A percentile compares a stretch with the other conserved stretches of the same genome.
These are phyloP conservation scores for Petroica traversi DNA, from an alignment of 2,113 vertebrate genomes.

Conservation along the genomic window DNA sequence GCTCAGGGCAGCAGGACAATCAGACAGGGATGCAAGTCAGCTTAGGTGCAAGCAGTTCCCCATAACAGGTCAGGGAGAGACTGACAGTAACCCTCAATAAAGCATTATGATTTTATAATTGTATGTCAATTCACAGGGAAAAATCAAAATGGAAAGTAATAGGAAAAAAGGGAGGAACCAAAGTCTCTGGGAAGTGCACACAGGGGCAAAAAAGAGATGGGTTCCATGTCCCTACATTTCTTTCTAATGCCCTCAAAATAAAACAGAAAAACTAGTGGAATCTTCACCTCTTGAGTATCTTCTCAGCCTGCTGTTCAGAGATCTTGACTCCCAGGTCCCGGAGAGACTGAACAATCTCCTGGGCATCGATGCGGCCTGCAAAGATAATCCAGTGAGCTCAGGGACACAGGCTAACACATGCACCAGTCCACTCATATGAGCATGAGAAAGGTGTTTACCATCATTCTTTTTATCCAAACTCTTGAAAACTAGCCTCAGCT, in stretches of 20 bases:
- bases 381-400: neutral
- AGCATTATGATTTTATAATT: neutral
- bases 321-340: constrained; percentile 93
- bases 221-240: neutral
- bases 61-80: neutral
- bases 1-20: neutral
- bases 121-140: neutral
- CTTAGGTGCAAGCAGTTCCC: neutral
- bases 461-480: constrained; percentile 96
- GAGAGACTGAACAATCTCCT: constrained; percentile 95
- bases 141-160: neutral
- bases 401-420: rapidly evolving
- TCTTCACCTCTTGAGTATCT: constrained; percentile 90
- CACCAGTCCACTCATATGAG: rapidly evolving
- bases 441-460: constrained; percentile 68
- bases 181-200: neutral
- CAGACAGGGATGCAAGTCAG: neutral
- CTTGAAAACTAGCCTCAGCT: constrained; percentile 92
- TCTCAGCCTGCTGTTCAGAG: constrained; percentile 93
- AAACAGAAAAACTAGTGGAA: neutral
- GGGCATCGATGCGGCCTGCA: constrained; percentile 88
- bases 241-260: neutral
- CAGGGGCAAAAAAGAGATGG: neutral
- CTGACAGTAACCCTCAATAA: neutral
- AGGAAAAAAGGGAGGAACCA: neutral